Percentiles rank a stretch among this genome's conserved stretches.
Evolutionary conservation across 2,797 vertebrate species (phyloP).

Genomic region (Scolopax bukidnonensis): DNA sequence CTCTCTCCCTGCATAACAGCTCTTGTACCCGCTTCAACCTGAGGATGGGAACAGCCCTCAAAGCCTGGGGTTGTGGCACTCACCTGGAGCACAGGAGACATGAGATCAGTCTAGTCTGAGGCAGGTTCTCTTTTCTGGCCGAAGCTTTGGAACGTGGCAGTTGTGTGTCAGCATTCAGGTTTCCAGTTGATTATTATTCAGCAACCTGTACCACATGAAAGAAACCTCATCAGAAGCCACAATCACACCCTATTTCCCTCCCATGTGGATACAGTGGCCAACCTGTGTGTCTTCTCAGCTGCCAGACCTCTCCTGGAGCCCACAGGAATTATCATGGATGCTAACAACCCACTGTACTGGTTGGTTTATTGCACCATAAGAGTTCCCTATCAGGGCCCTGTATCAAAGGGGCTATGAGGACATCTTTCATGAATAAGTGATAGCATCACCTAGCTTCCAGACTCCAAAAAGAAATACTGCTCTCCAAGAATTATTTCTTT

Average conservation of each 20-base stretch:
- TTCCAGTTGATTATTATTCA: neutral
- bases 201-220: neutral
- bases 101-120: neutral
- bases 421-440: neutral
- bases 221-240: neutral
- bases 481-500: neutral
- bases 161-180: neutral
- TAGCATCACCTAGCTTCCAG: neutral
- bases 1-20: rapidly evolving
- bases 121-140: neutral
- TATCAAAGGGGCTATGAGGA: neutral
- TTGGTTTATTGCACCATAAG: neutral
- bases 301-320: neutral
- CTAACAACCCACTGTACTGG: rapidly evolving
- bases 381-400: too few species aligned
- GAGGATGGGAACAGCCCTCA: neutral
- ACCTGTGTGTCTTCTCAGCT: neutral
- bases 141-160: neutral
- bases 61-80: neutral
- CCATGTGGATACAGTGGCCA: too few species aligned
- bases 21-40: neutral
- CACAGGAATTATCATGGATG: neutral
- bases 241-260: neutral
- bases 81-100: neutral
- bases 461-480: neutral